These are phyloP conservation scores for Erebia palarica DNA, from an alignment of 2,888 invertebrate genomes.

Conservation along the genomic window DNA sequence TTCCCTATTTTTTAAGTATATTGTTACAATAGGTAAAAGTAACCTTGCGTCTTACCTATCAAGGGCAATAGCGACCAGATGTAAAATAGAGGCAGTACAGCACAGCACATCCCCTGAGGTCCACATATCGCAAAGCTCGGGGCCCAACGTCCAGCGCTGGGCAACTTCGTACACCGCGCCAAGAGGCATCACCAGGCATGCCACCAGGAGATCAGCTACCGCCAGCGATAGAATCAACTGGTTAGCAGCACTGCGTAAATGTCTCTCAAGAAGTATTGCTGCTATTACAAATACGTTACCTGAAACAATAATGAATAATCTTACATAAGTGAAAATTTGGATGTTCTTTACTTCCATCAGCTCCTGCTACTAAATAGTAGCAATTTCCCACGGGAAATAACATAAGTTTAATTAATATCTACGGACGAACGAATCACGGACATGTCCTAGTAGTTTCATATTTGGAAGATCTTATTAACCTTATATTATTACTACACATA, in stretches of 20 bases:
- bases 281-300: conserved; percentile 98
- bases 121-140: conserved; percentile 96
- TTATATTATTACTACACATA: neutral
- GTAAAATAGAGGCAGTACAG: conserved; percentile 92
- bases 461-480: neutral
- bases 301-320: conserved; percentile 59
- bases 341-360: too few species aligned
- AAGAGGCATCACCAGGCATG: conserved; percentile 90
- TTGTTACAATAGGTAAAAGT: neutral
- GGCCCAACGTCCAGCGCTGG: conserved; percentile 92
- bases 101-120: conserved; percentile 95
- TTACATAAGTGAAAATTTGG: too few species aligned
- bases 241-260: conserved; percentile 94
- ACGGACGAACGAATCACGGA: too few species aligned
- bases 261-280: conserved; percentile 93
- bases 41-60: conserved; percentile 84
- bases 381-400: too few species aligned
- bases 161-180: conserved; percentile 90
- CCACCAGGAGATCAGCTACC: conserved; percentile 95
- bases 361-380: too few species aligned
- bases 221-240: conserved; percentile 95
- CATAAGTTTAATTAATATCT: too few species aligned
- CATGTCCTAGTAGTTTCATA: too few species aligned
- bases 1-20: too few species aligned
- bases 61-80: conserved; percentile 90